Percentiles rank a stretch among this genome's conserved stretches.
These are phyloP conservation scores for Halichondria panicea DNA, from an alignment of 37 sponge, comb jelly and placozoan genomes.

Conservation along the genomic window DNA sequence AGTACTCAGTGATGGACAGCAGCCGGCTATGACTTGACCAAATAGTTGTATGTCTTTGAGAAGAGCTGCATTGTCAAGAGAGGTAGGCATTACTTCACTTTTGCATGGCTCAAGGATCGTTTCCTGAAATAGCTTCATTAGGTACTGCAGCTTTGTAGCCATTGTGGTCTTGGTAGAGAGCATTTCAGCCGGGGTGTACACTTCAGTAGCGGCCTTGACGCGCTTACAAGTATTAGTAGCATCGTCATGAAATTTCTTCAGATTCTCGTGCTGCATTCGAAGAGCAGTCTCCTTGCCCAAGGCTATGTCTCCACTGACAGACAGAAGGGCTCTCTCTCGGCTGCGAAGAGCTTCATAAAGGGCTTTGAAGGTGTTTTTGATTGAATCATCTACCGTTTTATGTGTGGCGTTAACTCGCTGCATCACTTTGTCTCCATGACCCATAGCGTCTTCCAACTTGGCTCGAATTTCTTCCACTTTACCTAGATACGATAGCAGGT, in stretches of 20 bases:
- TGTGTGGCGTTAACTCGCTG: conserved; percentile 5
- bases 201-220: background rate
- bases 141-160: background rate
- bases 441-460: conserved; percentile 23
- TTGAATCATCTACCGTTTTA: conserved; percentile 12
- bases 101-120: background rate
- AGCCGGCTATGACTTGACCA: conserved; percentile 9
- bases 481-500: background rate
- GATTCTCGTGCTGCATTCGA: background rate
- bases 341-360: conserved; percentile 10
- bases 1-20: conserved; percentile 1
- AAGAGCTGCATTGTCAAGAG: background rate
- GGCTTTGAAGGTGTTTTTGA: conserved; percentile 1
- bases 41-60: background rate
- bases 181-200: conserved; percentile 26
- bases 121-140: conserved; percentile 4
- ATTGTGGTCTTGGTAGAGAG: conserved; percentile 26
- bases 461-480: background rate
- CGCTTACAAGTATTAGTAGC: background rate
- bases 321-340: conserved; percentile 6
- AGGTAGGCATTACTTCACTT: background rate
- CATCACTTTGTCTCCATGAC: conserved; percentile 4
- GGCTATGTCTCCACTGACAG: conserved; percentile 6
- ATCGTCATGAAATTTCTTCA: conserved; percentile 8
- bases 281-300: conserved; percentile 10